Evolutionary conservation across 2,888 invertebrate genomes (phyloP), one percentile per base, ranked within the genome.

Genomic region (Ellobium chinense): DNA sequence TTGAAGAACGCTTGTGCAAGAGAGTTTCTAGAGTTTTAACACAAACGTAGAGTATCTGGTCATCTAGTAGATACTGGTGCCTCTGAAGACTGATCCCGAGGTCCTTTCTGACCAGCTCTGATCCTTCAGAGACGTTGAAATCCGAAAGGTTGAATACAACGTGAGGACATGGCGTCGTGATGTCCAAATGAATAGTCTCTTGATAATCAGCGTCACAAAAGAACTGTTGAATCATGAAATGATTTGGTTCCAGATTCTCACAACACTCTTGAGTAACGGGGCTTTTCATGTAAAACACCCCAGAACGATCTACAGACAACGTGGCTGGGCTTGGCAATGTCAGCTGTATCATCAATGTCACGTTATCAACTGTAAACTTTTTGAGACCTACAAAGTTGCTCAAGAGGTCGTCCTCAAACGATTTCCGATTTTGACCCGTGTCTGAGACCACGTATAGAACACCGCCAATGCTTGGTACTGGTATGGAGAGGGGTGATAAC

Each of bases 71-170:
- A 29, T 58, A 72, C 58, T 58, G 72, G n/a, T 54, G 54, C 27
- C 58, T 68, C 0, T 18, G 5, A 1, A 68, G n/a, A 9, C 21
- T 37, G 14, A 66, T 37, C 24, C n/a, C 24, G 12, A 58, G 12
- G 24, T 37, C 66, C 1, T 66, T 37, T 37, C 37, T 39, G 5
- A 7, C 24, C 12, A 66, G 21, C 29, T 66, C 24, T 21, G 21
- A 24, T 1, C 37, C 27, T n/a, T 12, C 54, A 3, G 70, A 31
- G n/a, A 31, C 29, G 14, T 54, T 70, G 70, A 70, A 70, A 0
- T 70, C 70, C 21, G 70, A 70, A 27, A 56, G 46, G 24, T 70
- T 56, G 46, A 70, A 54, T 27, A 1, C 54, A 1, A 70, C 31
- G 18, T 54, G 27, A 5, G 70, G 70, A 27, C 70, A 70, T 18